phyloP scores from a whole-genome alignment of 1,140 invertebrate species.

The Aphelenchoides besseyi region DNA sequence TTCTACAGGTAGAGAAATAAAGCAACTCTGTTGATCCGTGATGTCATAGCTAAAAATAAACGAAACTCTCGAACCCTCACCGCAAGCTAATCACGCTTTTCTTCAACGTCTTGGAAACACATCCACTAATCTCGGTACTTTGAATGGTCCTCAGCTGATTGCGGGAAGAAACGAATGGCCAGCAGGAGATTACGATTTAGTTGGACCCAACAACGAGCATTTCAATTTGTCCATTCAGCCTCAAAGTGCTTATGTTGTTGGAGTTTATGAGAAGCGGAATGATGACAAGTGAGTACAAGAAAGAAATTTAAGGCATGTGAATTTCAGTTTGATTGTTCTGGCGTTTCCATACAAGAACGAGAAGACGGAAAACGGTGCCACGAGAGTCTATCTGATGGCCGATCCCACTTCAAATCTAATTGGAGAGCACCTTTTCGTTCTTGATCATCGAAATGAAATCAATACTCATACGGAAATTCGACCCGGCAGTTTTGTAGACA shows the following conservation, averaged over 20 bases:
- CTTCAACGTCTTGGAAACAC: slow-evolving; percentile 42
- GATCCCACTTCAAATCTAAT: slow-evolving; percentile 27
- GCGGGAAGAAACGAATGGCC: slow-evolving; percentile 37
- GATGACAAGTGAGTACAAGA: slow-evolving; percentile 9
- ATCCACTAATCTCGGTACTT: slow-evolving; percentile 2
- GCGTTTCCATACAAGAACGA: slow-evolving; percentile 50
- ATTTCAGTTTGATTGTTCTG: slow-evolving; percentile 22
- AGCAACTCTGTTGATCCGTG: background rate
- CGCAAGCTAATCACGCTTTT: slow-evolving; percentile 35
- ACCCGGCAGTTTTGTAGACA: slow-evolving; percentile 45
- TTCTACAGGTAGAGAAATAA: slow-evolving; percentile 46
- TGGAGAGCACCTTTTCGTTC: slow-evolving; percentile 33
- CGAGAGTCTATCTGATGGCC: slow-evolving; percentile 53
- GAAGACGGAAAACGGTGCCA: slow-evolving; percentile 58
- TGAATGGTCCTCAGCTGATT: slow-evolving; percentile 13
- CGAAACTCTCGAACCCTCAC: slow-evolving; percentile 43
- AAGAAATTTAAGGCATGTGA: background rate
- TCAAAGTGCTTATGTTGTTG: slow-evolving; percentile 36
- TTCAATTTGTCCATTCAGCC: slow-evolving; percentile 30
- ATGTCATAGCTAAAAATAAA: slow-evolving; percentile 37
- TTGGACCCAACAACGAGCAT: slow-evolving; percentile 14
- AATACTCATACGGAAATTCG: slow-evolving; percentile 21
- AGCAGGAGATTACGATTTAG: slow-evolving; percentile 43
- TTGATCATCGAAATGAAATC: slow-evolving; percentile 38
- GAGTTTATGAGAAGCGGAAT: slow-evolving; percentile 31